Base-by-base conservation (phyloP, 2,797 vertebrate species). In the Hipposideros larvatus region DNA sequence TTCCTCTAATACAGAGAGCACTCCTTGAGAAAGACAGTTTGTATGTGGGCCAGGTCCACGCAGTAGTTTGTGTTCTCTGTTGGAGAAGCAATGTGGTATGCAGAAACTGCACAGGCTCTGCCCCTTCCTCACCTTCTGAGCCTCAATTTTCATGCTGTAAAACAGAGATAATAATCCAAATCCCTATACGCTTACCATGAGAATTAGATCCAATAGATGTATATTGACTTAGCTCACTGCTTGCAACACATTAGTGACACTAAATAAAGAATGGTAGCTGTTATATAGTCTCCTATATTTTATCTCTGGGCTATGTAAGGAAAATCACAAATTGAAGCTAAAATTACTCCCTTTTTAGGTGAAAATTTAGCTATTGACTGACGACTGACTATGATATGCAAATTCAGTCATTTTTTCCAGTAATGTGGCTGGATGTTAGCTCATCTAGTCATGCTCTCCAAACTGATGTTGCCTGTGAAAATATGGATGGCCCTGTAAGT, bases 191-290 rank as follows among this genome's bases (percentile, higher is more conserved):
- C 18, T 79, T 91, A 68, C 48, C n/a, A 51, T 73, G 41, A 73
- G 65, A 55, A 91, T 87, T 82, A 90, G 41, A 87, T 66, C 16
- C 18, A 68, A 70, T 0, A 91, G 16, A 57, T 73, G 11, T 51
- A 15, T 55, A 71, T 9, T 68, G 65, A 85, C 66, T 85, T 73
- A 87, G 48, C 43, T 89, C 51, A 73, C 46, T 92, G 75, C 63
- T 78, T 90, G 82, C 80, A 90, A 68, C 28, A 94, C 41, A 3
- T 59, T 15, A 46, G 0, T 43, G 28, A 34, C 68, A 82, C 41
- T 86, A 91, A 94, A 68, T 61, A 48, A 87, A 92, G 46, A 94
- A 73, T 55, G 41, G 37, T n/a, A 82, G 61, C 28, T 80, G 86
- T 37, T 87, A 53, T 46, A 48, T 14, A 43, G 31, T 85, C 46